Base-by-base conservation (phyloP, 2,113 vertebrate species). In the Chitala chitala region DNA sequence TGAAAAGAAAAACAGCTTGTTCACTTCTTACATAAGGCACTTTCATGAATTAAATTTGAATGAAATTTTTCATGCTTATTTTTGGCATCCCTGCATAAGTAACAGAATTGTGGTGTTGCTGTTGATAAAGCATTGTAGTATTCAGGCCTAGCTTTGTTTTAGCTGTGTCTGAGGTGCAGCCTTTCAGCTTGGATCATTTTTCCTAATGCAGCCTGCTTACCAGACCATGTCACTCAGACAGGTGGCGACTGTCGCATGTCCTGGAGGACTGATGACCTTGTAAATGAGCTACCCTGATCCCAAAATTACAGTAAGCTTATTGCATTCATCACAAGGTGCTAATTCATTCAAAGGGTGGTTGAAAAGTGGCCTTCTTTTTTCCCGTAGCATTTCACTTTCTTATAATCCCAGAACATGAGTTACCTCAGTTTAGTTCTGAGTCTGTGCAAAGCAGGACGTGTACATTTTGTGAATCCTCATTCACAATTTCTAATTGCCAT, bases 311-410 rank as follows among this genome's bases (percentile, higher is more conserved):
- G 15, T 10, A 61, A 59, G 58, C 29, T 61, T 17, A 38, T 33
- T 38, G 58, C 38, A 31, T 61, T 36, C 58, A 61, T 20, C 38
- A 33, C 29, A 29, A 31, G 31, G 20, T 61, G n/a, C 33, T 36
- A 20, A 20, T 33, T 61, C 33, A 3, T 6, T 61, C 22, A 26
- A 61, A 61, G 20, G 58, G 29, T 20, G 38, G 58, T 33, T 61
- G 31, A 61, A 61, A 61, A 36, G 29, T 61, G 29, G 38, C 58
- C 58, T 61, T 59, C 33, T 59, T 24, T 59, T 24, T 59, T 59
- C 33, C 56, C 26, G 26, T 29, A 59, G 26, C 13, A 20, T 38
- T 61, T 61, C 1, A 61, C 20, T 8, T 33, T 61, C 5, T 4
- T 38, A 7, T n/a, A n/a, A n/a, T n/a, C n/a, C n/a, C n/a, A n/a